Evolutionary conservation across 2,797 vertebrate species (phyloP), one percentile per base, ranked within the genome.

Genomic region (Rhinogobio ventralis): DNA sequence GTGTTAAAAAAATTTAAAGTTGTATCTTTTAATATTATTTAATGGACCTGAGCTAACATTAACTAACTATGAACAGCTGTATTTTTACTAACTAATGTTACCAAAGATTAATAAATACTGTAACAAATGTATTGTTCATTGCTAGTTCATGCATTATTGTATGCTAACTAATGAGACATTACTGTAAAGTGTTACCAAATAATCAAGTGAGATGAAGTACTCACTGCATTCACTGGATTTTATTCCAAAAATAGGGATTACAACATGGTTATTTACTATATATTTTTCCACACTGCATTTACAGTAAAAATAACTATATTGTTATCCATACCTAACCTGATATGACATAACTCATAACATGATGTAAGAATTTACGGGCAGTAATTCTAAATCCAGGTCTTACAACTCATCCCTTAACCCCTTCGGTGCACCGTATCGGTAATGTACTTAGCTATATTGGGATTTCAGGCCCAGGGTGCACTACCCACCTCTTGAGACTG

Each of bases 401-500:
- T 33, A 46, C 45, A 86, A 71, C 72, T 83, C 79, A 83, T 74
- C 72, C 53, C 19, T 53, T 71, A 36, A 72, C 55, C 11, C 25
- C n/a, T 53, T 75, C 36, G 7, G 17, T 39, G n/a, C 39, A 57
- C 3, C 7, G 36, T 46, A 20, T 49, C 6, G 36, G 14, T 80
- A 87, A 83, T 83, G 80, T 80, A 60, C 30, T 83, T 67, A 57
- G 84, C 83, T 74, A 81, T 83, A 86, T 79, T 74, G 62, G 79
- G 76, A 86, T 84, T 84, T 77, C 67, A 66, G 68, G 79, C 84
- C 25, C 53, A 84, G 57, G 25, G 20, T 62, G 75, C 75, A 66
- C 57, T n/a, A 78, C 39, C 67, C 55, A 67, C n/a, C 53, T 62
- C 55, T 72, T 68, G 73, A 36, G 60, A 28, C 86, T 87, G 81